Percentiles rank a stretch among this genome's conserved stretches.
Conservation (phyloP, 1,140 invertebrate genomes). For the Campoletis sonorensis region DNA sequence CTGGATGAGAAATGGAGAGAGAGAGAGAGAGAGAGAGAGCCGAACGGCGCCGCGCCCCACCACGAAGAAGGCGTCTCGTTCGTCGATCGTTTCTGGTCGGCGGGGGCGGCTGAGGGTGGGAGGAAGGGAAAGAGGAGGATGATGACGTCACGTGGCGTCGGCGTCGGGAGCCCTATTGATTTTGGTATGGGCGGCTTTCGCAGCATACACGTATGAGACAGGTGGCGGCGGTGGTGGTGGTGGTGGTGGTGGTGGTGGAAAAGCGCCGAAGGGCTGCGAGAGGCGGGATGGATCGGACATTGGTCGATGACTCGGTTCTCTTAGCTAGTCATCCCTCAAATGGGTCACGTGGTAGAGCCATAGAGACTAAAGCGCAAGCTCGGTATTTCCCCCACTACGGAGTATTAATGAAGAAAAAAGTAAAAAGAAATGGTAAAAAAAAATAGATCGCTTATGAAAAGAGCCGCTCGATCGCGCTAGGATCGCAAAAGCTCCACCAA, state of each 20-base stretch:
- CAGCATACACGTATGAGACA: constrained; percentile 56
- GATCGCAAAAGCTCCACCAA: constrained; percentile 21
- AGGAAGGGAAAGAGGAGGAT: too few relatives aligned
- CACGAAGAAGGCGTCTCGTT: constrained; percentile 63
- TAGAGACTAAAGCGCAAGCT: constrained; percentile 16
- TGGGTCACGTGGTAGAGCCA: constrained; percentile 8
- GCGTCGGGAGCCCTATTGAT: constrained; percentile 68
- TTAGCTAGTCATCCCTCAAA: neutral
- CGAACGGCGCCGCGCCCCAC: constrained; percentile 68
- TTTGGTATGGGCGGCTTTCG: constrained; percentile 69
- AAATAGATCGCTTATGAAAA: constrained; percentile 31
- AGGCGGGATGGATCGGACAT: constrained; percentile 22
- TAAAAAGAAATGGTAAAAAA: neutral
- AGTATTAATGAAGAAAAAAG: neutral
- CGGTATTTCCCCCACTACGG: neutral
- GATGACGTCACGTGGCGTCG: constrained; percentile 70
- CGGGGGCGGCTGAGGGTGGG: neutral
- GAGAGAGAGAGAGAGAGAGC: too few relatives aligned
- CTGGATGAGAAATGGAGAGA: constrained; percentile 66
- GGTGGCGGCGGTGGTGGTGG: constrained; percentile 51
- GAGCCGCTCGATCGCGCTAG: constrained; percentile 17
- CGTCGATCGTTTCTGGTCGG: constrained; percentile 69
- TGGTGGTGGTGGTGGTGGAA: neutral
- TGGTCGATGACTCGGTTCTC: constrained; percentile 35
- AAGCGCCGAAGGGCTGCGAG: neutral